Evolutionary conservation across 2,113 vertebrate genomes (phyloP), one percentile per base, ranked within the genome.

Genomic region (Otus sunia): DNA sequence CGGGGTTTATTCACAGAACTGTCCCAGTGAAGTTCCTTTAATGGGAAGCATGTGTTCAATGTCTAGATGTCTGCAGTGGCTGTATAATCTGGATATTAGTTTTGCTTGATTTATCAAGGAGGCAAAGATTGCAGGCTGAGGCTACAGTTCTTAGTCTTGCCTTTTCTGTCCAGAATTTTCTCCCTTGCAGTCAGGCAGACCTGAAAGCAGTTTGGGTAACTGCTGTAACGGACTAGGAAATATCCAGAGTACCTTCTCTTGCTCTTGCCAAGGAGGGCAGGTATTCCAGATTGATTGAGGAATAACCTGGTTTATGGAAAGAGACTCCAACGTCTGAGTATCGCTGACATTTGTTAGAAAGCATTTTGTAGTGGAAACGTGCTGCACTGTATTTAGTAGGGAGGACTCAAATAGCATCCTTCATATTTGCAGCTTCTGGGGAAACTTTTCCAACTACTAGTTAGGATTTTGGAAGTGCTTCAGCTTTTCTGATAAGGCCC

Each of bases 401-500:
- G 25, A 63, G 32, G 50, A 74, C 34, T 81, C 18, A 41, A 86
- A 45, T 50, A 71, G 30, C 30, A 47, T 86, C 63, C 50, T 88
- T 94, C 36, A 6, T 63, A 16, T 75, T 87, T 94, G 79, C 71
- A 88, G 55, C 37, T 92, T 93, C 90, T 86, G 55, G 39, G 39
- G 78, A 77, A 71, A 25, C 25, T 62, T 77, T 90, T 75, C 87
- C 80, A 89, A 10, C 18, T 23, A 10, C 14, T 84, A 37, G 72
- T 56, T 60, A 56, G 1, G 39, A 49, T 67, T 96, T 87, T 90
- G 77, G 84, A 89, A 91, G 47, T 45, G 43, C 45, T 91, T 91
- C 86, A 71, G 50, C 47, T 71, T 74, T 87, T 19, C 86, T 94
- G 89, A 91, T 91, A 95, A 96, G 64, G 49, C 52, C 52, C 68